Percentiles rank a stretch among this genome's conserved stretches.
These are phyloP conservation scores for Cephus sareptanus DNA, from an alignment of 2,888 invertebrate species.

Conservation along the genomic window DNA sequence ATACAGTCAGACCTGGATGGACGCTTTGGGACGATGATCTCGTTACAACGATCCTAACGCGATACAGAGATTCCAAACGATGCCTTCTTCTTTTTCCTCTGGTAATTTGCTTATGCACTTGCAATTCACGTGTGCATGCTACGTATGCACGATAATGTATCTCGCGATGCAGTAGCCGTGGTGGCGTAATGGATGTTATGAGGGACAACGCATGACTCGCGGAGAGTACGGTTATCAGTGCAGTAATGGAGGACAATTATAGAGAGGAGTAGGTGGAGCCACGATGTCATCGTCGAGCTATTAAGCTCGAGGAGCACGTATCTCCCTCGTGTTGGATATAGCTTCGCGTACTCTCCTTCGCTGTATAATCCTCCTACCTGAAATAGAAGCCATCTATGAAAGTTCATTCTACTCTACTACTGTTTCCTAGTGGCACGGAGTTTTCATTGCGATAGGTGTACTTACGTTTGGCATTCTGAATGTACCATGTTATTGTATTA, in stretches of 20 bases:
- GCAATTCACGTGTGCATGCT: neutral
- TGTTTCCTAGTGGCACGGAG: neutral
- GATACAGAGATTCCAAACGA: constrained; percentile 41
- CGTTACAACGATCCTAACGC: constrained; percentile 42
- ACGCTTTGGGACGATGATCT: constrained; percentile 30
- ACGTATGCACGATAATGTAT: neutral
- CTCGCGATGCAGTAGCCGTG: neutral
- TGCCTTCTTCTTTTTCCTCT: constrained; percentile 13
- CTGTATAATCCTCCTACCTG: neutral
- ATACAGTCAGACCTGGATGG: neutral
- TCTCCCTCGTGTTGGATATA: constrained; percentile 5
- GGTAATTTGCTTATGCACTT: neutral
- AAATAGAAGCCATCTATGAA: neutral
- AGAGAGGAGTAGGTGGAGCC: constrained; percentile 42
- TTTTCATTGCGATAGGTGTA: neutral
- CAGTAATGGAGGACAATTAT: constrained; percentile 51
- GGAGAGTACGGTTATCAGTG: constrained; percentile 19
- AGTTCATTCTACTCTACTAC: neutral
- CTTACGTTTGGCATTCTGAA: neutral
- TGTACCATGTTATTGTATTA: neutral
- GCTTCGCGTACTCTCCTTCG: neutral
- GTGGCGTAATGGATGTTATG: constrained; percentile 45
- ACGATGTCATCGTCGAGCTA: constrained; percentile 42
- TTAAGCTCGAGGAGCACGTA: constrained; percentile 41
- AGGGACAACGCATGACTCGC: constrained; percentile 21